Base-by-base conservation (phyloP, 2,113 vertebrate genomes). In the Apus apus region DNA sequence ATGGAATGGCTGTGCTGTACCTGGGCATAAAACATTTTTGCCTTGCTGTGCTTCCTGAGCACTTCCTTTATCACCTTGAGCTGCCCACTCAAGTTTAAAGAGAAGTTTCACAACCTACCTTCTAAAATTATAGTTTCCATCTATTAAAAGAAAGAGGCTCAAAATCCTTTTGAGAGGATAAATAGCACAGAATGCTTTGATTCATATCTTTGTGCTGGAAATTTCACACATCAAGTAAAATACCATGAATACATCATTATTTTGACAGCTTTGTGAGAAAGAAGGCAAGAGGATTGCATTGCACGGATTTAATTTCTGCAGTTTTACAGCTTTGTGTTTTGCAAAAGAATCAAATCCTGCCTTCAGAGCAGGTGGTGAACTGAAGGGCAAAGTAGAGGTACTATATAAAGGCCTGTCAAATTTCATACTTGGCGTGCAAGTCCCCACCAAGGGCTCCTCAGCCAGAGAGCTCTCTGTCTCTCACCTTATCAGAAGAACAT, bases 201-300 rank as follows among this genome's bases (percentile, higher is more conserved):
- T 95, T 96, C 68, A 23, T 94, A 94, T 96, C 90, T 93, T 30
- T 66, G 45, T 65, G 72, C 87, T 93, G 64, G 67, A 91, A 94
- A 93, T 94, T 97, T 97, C 94, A 93, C 94, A 90, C 93, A 86
- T 94, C 82, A 93, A 94, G 56, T 67, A 57, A 86, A 91, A 92
- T 60, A 92, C 94, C 79, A 77, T 83, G 90, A 92, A 96, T 93
- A 88, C 92, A 83, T 94, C 95, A 90, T 94, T 96, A 93, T 95
- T 90, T 91, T 96, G 94, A 93, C 95, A 96, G 87, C 64, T 87
- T 70, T 94, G 85, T 88, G 91, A 86, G 94, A 93, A 90, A 93
- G 53, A 13, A 95, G 48, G 75, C 90, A 80, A 90, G 79, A 74
- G 65, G 60, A 96, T 88, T 4, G 3, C 20, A 36, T 81, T 85